Base-by-base conservation (phyloP, 2,888 invertebrate species). In the Camptogramma bilineatum region DNA sequence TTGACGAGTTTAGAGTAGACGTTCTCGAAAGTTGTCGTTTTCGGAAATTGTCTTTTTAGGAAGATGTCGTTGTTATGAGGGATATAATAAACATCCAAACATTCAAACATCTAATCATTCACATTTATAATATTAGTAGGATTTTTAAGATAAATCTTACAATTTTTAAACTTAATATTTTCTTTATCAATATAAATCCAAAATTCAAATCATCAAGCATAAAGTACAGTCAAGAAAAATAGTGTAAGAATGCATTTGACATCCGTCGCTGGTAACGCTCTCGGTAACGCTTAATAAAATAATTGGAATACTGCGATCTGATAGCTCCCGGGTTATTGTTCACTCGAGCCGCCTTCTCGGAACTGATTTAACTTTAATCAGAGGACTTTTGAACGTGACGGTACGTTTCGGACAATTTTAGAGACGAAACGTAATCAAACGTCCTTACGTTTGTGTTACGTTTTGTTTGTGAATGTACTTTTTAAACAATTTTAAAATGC, bases 251-350 rank as follows among this genome's bases (percentile, higher is more conserved):
- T 66, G 72, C 66, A 53, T 60, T 13, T 59, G 31, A 55, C 66
- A 71, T 69, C 68, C 71, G 64, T 58, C 42, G 21, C 54, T 56
- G 58, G 62, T 63, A 64, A 69, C 67, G 64, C 64, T 68, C 70
- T 57, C 54, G 58, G 62, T 63, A 64, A 69, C 67, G 64, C 64
- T 68, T 72, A 73, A 73, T 70, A 68, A 73, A 72, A 70, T 73
- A 73, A 73, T 72, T 72, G 70, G 68, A 47, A 62, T 55, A 48
- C 65, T 13, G 58, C 50, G 66, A 66, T 66, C 66, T 58, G 66
- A 66, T 66, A 66, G 62, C 61, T 17, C 19, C 44, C 42, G 44
- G 54, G 51, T 62, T 62, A 66, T 66, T 66, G 66, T 57, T 58
- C 66, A 66, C 58, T 66, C 62, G 58, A 46, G 51, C 66, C 66